A percentile compares a stretch with the other conserved stretches of the same genome.
These are phyloP conservation scores for Nemopilema nomurai DNA, from an alignment of 30 jellyfish, hydroid and myxozoan genomes.

Conservation along the genomic window DNA sequence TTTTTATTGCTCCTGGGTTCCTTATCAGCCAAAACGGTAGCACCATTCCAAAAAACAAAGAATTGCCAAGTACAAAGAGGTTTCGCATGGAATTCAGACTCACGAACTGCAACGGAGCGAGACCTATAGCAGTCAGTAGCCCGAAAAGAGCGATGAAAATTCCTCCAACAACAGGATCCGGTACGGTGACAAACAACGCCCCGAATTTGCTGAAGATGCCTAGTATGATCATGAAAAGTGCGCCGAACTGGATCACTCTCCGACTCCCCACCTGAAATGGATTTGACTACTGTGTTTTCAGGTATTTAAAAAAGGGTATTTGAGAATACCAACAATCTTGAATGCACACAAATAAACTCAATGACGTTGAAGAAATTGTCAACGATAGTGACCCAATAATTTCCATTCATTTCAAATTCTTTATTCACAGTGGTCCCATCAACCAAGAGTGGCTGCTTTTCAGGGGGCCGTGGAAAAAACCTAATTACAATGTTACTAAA, in stretches of 20 bases:
- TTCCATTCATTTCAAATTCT: too few relatives aligned
- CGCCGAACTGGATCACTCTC: conserved; percentile 91
- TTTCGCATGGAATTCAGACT: conserved; percentile 82
- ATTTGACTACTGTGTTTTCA: too few relatives aligned
- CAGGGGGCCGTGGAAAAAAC: too few relatives aligned
- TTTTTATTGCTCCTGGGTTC: conserved; percentile 35
- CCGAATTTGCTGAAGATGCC: conserved; percentile 91
- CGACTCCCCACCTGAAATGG: conserved; percentile 90
- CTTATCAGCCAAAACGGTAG: conserved; percentile 81
- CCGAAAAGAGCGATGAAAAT: conserved; percentile 85
- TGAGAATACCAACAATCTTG: too few relatives aligned
- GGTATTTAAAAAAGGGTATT: too few relatives aligned
- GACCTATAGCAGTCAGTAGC: conserved; percentile 87
- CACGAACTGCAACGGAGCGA: conserved; percentile 80
- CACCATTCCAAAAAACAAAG: conserved; percentile 86
- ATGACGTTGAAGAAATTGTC: too few relatives aligned
- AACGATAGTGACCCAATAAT: too few relatives aligned
- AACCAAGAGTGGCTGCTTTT: too few relatives aligned
- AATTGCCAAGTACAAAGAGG: conserved; percentile 77
- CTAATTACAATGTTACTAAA: too few relatives aligned
- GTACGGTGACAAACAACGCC: conserved; percentile 87
- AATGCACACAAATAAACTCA: too few relatives aligned
- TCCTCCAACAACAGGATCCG: conserved; percentile 98
- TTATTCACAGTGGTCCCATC: too few relatives aligned
- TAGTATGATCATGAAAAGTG: conserved; percentile 74